phyloP scores from a whole-genome alignment of 2,113 vertebrate genomes.

The Pomatorhinus ruficollis region DNA sequence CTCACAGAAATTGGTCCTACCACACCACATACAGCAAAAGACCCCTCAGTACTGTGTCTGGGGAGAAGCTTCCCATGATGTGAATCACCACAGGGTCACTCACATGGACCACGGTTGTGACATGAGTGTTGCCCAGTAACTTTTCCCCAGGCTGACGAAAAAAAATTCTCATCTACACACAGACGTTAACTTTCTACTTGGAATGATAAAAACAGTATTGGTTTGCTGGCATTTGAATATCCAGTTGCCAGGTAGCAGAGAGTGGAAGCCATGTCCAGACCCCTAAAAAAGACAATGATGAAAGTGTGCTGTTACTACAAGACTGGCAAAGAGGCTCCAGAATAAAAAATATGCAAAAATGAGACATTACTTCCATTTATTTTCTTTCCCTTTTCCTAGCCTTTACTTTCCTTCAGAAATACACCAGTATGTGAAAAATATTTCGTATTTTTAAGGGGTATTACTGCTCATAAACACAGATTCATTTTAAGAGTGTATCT shows the following conservation, averaged over 20 bases:
- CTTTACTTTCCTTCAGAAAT: not conserved
- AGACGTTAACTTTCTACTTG: not conserved
- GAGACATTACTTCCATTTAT: not conserved
- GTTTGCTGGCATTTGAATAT: not conserved
- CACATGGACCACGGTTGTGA: not conserved
- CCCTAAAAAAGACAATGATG: not conserved
- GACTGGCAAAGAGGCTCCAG: not conserved
- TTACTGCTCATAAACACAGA: not conserved
- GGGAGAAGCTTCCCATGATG: not conserved
- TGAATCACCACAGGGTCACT: not conserved
- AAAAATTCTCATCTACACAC: not conserved
- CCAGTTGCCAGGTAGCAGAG: not conserved
- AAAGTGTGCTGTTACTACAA: not conserved
- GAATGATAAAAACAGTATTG: not conserved
- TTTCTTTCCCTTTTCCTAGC: not conserved
- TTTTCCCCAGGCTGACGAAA: not conserved
- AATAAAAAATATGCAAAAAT: not conserved
- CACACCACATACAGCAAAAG: rapidly evolving
- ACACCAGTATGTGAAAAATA: not conserved
- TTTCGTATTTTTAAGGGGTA: not conserved
- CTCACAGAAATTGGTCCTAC: not conserved
- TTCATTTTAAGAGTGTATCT: not conserved
- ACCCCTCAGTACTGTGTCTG: not conserved
- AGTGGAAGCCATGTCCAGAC: not conserved
- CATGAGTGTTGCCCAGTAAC: not conserved